These are phyloP conservation scores for Squalus acanthias DNA, from an alignment of 2,797 vertebrate species.

Conservation along the genomic window DNA sequence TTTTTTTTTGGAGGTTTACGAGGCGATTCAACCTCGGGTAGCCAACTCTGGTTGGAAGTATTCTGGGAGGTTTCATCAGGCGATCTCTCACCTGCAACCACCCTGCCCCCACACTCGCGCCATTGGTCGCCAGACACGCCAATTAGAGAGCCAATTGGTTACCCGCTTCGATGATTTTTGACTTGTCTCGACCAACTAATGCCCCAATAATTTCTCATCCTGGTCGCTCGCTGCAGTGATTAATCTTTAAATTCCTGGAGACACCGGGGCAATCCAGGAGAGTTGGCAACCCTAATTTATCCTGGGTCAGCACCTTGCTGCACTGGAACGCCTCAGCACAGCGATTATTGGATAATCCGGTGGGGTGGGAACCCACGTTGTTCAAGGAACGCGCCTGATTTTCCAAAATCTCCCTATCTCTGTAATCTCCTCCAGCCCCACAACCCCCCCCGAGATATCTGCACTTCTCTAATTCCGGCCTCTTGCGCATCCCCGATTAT, in stretches of 20 bases:
- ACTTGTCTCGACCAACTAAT: background rate
- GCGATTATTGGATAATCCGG: background rate
- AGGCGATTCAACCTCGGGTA: background rate
- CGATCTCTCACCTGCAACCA: background rate
- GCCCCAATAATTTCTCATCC: background rate
- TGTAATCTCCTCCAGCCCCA: background rate
- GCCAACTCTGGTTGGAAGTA: background rate
- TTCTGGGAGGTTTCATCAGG: background rate
- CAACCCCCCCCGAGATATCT: too few relatives aligned
- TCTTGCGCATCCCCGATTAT: too few relatives aligned
- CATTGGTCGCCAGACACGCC: background rate
- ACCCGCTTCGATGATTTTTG: background rate
- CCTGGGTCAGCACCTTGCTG: background rate
- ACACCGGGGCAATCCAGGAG: too few relatives aligned
- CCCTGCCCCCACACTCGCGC: background rate
- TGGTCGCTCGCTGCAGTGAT: background rate
- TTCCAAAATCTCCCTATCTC: too few relatives aligned
- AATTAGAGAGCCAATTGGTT: background rate
- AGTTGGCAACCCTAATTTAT: background rate
- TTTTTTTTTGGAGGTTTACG: background rate
- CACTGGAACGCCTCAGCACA: background rate
- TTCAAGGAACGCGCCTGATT: background rate
- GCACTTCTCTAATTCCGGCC: too few relatives aligned
- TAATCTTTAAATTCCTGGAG: background rate
- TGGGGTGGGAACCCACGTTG: background rate